phyloP scores from a whole-genome alignment of 2,113 vertebrate species.

The Silurus meridionalis region DNA sequence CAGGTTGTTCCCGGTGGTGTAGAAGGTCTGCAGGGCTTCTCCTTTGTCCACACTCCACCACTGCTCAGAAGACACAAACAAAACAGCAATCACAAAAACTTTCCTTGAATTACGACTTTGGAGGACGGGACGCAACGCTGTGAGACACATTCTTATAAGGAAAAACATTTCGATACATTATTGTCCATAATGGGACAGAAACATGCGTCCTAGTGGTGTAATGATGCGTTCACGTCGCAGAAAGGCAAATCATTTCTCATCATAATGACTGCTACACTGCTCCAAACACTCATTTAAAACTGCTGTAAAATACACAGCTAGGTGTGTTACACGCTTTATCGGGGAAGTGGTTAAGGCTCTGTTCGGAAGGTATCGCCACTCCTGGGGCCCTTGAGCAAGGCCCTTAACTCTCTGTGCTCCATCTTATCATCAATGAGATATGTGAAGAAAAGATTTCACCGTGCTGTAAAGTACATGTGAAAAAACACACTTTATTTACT shows the following conservation, averaged over 20 bases:
- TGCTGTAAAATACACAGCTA: too few relatives aligned
- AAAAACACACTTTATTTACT: too few relatives aligned
- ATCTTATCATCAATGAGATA: too few relatives aligned
- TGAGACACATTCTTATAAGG: neutral
- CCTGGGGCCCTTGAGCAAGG: too few relatives aligned
- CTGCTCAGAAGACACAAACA: constrained; percentile 62
- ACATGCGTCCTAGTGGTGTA: neutral
- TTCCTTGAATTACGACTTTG: neutral
- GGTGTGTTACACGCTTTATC: too few relatives aligned
- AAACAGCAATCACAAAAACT: neutral
- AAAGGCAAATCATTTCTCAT: neutral
- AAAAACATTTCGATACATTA: neutral
- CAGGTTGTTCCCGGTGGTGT: constrained; percentile 85
- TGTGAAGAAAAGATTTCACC: too few relatives aligned
- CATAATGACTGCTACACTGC: neutral
- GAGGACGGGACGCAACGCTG: neutral
- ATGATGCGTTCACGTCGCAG: neutral
- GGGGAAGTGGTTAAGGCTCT: too few relatives aligned
- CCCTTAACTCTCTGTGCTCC: too few relatives aligned
- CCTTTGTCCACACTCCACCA: constrained; percentile 92
- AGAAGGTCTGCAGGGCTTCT: constrained; percentile 89
- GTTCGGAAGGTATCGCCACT: too few relatives aligned
- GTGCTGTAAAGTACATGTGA: too few relatives aligned
- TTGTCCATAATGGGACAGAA: neutral
- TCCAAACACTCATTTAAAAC: too few relatives aligned